These are phyloP conservation scores for Patella ulyssiponensis DNA, from an alignment of 2,888 invertebrate genomes.

Conservation along the genomic window DNA sequence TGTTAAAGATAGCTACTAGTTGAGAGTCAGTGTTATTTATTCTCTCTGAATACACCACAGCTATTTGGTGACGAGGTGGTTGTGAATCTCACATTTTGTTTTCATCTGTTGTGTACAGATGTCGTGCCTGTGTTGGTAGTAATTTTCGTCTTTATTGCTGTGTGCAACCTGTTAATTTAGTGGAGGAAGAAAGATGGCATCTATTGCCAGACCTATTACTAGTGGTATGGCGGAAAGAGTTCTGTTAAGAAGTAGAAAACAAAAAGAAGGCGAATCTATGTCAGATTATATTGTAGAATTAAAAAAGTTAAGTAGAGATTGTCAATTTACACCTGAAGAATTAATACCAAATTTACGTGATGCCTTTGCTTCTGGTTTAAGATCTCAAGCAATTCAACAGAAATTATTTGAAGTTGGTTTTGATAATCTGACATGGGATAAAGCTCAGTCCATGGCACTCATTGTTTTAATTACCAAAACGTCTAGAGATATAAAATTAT, in stretches of 20 bases:
- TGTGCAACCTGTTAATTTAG: too few species aligned
- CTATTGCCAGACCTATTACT: background rate
- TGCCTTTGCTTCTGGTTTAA: background rate
- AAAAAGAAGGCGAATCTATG: background rate
- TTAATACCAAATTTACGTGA: conserved; percentile 1
- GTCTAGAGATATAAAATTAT: too few species aligned
- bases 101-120: too few species aligned
- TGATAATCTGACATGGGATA: conserved; percentile 5
- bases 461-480: too few species aligned
- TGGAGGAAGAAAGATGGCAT: too few species aligned
- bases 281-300: conserved; percentile 10
- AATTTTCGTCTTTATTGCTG: too few species aligned
- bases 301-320: background rate
- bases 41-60: too few species aligned
- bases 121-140: too few species aligned
- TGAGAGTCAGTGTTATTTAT: too few species aligned
- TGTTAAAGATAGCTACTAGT: too few species aligned
- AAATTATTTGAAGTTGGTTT: conserved; percentile 8
- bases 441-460: background rate
- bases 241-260: background rate
- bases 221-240: background rate
- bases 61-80: too few species aligned
- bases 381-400: background rate
- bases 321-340: conserved; percentile 10
- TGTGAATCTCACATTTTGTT: too few species aligned